These are phyloP conservation scores for Sternotherus odoratus DNA, from an alignment of 2,797 vertebrate species.

Conservation along the genomic window DNA sequence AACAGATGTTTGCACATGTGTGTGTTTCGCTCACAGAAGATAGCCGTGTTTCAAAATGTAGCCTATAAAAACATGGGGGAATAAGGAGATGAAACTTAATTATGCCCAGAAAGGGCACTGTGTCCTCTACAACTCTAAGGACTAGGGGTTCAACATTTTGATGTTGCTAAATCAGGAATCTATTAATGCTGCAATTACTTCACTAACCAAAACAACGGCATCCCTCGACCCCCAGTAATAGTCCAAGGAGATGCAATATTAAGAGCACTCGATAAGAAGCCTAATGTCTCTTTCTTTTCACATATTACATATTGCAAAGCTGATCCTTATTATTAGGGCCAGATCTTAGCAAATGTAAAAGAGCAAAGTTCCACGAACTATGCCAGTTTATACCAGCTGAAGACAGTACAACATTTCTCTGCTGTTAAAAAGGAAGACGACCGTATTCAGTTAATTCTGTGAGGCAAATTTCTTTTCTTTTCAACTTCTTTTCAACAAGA, in stretches of 20 bases:
- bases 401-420: neutral
- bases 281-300: neutral
- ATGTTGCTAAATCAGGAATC: neutral
- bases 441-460: neutral
- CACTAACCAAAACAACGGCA: neutral
- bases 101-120: neutral
- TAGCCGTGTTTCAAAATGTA: neutral
- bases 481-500: neutral
- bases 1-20: constrained; percentile 41
- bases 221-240: neutral
- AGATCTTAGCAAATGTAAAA: neutral
- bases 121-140: neutral
- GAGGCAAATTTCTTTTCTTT: neutral
- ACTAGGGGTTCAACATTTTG: neutral
- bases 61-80: neutral
- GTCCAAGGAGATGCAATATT: neutral
- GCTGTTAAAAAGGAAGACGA: constrained; percentile 7
- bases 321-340: neutral
- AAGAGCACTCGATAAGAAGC: neutral
- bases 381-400: neutral
- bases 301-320: neutral
- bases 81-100: neutral
- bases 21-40: neutral
- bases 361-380: neutral
- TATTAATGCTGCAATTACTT: neutral